A percentile compares a stretch with the other conserved stretches of the same genome.
Evolutionary conservation across 2,797 vertebrate genomes (phyloP).

Genomic region (Melanogrammus aeglefinus): DNA sequence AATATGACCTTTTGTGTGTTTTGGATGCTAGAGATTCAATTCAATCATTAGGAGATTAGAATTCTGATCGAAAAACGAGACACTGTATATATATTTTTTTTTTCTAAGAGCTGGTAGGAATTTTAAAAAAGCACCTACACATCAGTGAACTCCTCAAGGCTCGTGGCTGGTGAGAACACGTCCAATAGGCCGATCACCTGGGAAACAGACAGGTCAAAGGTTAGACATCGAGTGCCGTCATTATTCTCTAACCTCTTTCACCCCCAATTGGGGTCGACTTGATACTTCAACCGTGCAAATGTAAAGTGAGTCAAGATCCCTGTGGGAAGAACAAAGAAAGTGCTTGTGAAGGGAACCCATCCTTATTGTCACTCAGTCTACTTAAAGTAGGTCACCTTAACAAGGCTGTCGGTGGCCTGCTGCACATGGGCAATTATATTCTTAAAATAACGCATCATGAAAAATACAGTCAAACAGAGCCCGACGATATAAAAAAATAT

Average conservation of each 20-base stretch:
- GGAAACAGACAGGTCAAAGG: conserved; percentile 27
- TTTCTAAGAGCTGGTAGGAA: neutral
- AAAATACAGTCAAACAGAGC: neutral
- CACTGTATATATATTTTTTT: neutral
- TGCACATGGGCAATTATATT: too few species aligned
- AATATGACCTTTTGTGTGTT: neutral
- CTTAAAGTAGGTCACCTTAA: neutral
- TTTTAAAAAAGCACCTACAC: conserved; percentile 82
- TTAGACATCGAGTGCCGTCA: neutral
- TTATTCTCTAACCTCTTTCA: neutral
- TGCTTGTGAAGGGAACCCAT: neutral
- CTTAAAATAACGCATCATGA: too few species aligned
- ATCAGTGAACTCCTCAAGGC: conserved; percentile 91
- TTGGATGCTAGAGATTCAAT: neutral
- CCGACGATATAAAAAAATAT: neutral
- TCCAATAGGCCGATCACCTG: conserved; percentile 97
- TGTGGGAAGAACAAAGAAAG: too few species aligned
- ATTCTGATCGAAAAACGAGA: neutral
- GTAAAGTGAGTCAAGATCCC: neutral
- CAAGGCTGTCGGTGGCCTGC: too few species aligned
- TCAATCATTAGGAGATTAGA: neutral
- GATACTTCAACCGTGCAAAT: neutral
- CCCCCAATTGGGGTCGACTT: neutral
- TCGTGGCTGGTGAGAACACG: conserved; percentile 89
- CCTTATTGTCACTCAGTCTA: neutral